These are phyloP conservation scores for Dendrolimus pini DNA, from an alignment of 2,888 invertebrate genomes.

Conservation along the genomic window DNA sequence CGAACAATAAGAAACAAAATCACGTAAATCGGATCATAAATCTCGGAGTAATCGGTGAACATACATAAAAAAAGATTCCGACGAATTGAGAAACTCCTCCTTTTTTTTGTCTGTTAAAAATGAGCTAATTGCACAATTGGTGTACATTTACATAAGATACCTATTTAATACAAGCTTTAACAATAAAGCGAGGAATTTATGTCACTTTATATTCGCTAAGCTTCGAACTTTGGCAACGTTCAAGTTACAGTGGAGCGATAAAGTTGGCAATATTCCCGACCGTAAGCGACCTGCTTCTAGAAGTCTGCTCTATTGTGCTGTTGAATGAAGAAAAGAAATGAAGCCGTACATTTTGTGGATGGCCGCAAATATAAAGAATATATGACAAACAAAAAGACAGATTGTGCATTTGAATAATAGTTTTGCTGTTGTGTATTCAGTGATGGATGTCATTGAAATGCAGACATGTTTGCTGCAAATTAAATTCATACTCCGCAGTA, in stretches of 20 bases:
- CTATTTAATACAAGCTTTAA: neutral
- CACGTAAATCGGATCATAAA: too few species aligned
- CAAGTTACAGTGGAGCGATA: conserved; percentile 13
- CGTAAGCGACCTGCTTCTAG: conserved; percentile 19
- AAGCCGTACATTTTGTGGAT: neutral
- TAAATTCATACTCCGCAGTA: too few species aligned
- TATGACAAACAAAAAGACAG: neutral
- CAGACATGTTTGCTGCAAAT: too few species aligned
- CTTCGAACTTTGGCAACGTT: conserved; percentile 24
- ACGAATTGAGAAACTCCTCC: too few species aligned
- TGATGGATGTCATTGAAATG: too few species aligned
- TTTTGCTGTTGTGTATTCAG: too few species aligned
- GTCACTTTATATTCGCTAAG: conserved; percentile 4
- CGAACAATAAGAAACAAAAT: too few species aligned
- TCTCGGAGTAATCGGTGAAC: too few species aligned
- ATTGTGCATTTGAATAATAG: neutral
- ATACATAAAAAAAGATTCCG: too few species aligned
- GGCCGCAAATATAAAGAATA: neutral
- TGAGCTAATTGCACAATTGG: too few species aligned
- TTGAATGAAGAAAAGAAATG: neutral
- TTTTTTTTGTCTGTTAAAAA: too few species aligned
- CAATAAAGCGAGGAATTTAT: neutral
- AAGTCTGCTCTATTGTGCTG: conserved; percentile 7
- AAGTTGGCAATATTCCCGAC: conserved; percentile 32
- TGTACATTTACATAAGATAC: too few species aligned